These are phyloP conservation scores for Lasioglossum vierecki DNA, from an alignment of 2,888 invertebrate species.

Conservation along the genomic window DNA sequence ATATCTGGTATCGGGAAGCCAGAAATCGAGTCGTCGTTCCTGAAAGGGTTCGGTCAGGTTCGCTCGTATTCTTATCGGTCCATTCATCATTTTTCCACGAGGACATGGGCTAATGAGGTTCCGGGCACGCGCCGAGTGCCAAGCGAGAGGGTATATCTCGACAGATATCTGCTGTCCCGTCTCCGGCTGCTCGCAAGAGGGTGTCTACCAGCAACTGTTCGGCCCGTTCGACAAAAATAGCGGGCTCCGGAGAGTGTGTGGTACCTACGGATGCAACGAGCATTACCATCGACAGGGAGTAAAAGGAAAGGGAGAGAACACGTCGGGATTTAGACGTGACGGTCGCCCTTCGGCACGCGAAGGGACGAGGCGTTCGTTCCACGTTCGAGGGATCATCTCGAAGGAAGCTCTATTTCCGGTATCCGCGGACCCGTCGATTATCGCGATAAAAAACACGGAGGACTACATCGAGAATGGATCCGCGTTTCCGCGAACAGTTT, in stretches of 20 bases:
- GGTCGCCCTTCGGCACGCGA: constrained; percentile 50
- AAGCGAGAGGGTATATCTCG: constrained; percentile 22
- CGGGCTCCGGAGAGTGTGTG: constrained; percentile 44
- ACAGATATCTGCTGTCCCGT: constrained; percentile 19
- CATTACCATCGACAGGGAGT: constrained; percentile 51
- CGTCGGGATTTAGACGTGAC: constrained; percentile 65
- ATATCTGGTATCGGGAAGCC: not conserved
- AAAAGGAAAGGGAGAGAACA: constrained; percentile 34
- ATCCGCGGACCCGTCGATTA: constrained; percentile 18
- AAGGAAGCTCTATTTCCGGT: constrained; percentile 79
- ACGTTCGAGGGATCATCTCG: constrained; percentile 61
- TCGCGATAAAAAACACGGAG: not conserved
- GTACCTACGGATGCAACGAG: constrained; percentile 63
- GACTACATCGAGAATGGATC: not conserved
- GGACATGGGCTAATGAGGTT: constrained; percentile 37
- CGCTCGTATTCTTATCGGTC: constrained; percentile 38
- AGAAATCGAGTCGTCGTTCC: not conserved
- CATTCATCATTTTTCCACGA: constrained; percentile 43
- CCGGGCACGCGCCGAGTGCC: constrained; percentile 40
- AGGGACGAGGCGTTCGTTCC: constrained; percentile 45
- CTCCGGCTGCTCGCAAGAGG: constrained; percentile 72
- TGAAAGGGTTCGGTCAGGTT: constrained; percentile 11
- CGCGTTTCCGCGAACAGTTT: not conserved
- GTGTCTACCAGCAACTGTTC: constrained; percentile 69
- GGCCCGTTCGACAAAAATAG: constrained; percentile 74